phyloP scores from a whole-genome alignment of 2,888 invertebrate genomes.

The Trisateles emortualis region DNA sequence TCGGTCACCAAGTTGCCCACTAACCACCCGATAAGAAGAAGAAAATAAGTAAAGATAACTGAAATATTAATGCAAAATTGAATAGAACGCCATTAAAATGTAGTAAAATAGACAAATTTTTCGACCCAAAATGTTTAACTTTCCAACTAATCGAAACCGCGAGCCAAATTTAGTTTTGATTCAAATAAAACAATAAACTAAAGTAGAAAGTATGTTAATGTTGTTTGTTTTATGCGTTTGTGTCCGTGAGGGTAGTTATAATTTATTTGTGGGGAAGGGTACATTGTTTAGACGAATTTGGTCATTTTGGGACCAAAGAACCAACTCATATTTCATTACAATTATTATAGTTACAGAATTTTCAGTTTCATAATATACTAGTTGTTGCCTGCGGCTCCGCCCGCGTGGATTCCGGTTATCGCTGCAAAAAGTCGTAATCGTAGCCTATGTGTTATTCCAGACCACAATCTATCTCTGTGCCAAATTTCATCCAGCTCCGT shows the following conservation, averaged over 20 bases:
- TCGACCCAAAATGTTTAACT: neutral
- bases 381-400: too few species aligned
- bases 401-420: too few species aligned
- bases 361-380: neutral
- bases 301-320: slow-evolving; percentile 4
- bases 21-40: too few species aligned
- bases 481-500: too few species aligned
- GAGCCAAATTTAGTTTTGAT: slow-evolving; percentile 38
- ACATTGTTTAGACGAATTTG: slow-evolving; percentile 11
- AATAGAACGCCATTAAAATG: neutral
- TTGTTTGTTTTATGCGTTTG: slow-evolving; percentile 34
- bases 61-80: too few species aligned
- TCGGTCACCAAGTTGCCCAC: too few species aligned
- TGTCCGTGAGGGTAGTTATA: slow-evolving; percentile 29
- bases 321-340: slow-evolving; percentile 5
- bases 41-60: too few species aligned
- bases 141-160: slow-evolving; percentile 4
- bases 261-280: slow-evolving; percentile 20
- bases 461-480: too few species aligned
- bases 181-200: slow-evolving; percentile 50
- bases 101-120: neutral
- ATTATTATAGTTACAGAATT: neutral
- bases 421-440: too few species aligned
- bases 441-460: too few species aligned
- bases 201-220: slow-evolving; percentile 53